Percentiles rank a stretch among this genome's conserved stretches.
Conservation (phyloP, 2,113 vertebrate genomes). For the Epinephelus moara region DNA sequence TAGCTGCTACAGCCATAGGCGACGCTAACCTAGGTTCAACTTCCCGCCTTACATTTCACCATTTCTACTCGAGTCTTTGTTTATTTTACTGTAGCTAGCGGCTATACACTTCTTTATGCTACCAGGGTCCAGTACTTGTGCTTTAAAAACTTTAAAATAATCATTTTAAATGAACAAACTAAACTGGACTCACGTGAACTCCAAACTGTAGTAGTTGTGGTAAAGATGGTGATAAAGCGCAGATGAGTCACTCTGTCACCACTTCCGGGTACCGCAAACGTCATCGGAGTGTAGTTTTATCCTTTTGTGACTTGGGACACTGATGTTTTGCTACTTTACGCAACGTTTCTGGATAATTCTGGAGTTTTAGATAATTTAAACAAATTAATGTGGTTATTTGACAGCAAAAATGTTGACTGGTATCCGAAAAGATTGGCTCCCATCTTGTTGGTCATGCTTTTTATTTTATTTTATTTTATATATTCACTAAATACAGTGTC, state of each 20-base stretch:
- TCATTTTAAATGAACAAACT: neutral
- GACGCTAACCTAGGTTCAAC: neutral
- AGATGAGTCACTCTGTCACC: conserved; percentile 31
- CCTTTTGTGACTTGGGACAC: neutral
- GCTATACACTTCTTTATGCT: rapidly evolving
- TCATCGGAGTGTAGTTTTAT: neutral
- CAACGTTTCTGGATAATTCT: too few relatives aligned
- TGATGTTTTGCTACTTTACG: too few relatives aligned
- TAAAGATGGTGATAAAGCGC: rapidly evolving
- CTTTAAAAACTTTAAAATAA: neutral
- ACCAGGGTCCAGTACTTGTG: rapidly evolving
- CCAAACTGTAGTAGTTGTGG: neutral
- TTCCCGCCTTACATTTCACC: neutral
- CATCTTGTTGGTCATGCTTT: too few relatives aligned
- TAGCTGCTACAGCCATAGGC: conserved; percentile 19
- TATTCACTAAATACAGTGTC: too few relatives aligned
- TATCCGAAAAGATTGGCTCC: too few relatives aligned
- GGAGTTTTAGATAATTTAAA: too few relatives aligned
- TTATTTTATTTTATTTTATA: too few relatives aligned
- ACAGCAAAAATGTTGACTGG: too few relatives aligned
- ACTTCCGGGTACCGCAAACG: conserved; percentile 18
- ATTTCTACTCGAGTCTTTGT: neutral
- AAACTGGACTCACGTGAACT: conserved; percentile 77
- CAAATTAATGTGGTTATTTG: too few relatives aligned
- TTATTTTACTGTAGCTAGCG: rapidly evolving